Evolutionary conservation across 2,113 vertebrate genomes (phyloP).

Genomic region (Gallinago jamesoni): DNA sequence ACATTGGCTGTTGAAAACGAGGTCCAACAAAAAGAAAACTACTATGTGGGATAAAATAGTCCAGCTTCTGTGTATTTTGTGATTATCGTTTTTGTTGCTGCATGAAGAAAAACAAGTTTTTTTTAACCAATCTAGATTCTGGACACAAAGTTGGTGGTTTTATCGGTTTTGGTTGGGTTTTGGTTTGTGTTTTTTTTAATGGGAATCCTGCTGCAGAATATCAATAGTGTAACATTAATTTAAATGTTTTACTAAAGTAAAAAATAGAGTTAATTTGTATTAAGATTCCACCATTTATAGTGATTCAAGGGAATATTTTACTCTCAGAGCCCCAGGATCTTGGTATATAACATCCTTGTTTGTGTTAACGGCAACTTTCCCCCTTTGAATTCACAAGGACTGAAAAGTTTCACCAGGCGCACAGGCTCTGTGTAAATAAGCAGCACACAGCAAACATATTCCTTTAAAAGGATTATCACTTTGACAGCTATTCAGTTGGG

Average conservation of each 20-base stretch:
- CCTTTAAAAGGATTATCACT: constrained; percentile 59
- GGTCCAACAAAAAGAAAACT: not conserved
- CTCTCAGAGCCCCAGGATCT: not conserved
- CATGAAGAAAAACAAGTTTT: not conserved
- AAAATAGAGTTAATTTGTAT: not conserved
- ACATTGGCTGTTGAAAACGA: not conserved
- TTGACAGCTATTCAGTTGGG: constrained; percentile 61
- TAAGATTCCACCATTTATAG: not conserved
- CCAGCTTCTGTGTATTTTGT: not conserved
- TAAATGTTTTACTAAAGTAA: not conserved
- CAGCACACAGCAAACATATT: constrained; percentile 37
- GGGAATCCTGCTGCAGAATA: not conserved
- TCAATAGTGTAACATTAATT: not conserved
- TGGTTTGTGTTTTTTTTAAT: not conserved
- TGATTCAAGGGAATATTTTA: constrained; percentile 14
- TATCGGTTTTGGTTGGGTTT: not conserved
- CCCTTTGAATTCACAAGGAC: constrained; percentile 27
- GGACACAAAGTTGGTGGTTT: not conserved
- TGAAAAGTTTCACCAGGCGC: constrained; percentile 41
- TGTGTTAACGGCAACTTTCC: constrained; percentile 7
- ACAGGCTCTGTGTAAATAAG: constrained; percentile 52
- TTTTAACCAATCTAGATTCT: not conserved
- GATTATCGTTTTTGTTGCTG: not conserved
- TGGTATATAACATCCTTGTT: not conserved
- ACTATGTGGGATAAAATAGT: not conserved